Evolutionary conservation across 2,888 invertebrate species (phyloP), one percentile per base, ranked within the genome.

Genomic region (Caenorhabditis becei): DNA sequence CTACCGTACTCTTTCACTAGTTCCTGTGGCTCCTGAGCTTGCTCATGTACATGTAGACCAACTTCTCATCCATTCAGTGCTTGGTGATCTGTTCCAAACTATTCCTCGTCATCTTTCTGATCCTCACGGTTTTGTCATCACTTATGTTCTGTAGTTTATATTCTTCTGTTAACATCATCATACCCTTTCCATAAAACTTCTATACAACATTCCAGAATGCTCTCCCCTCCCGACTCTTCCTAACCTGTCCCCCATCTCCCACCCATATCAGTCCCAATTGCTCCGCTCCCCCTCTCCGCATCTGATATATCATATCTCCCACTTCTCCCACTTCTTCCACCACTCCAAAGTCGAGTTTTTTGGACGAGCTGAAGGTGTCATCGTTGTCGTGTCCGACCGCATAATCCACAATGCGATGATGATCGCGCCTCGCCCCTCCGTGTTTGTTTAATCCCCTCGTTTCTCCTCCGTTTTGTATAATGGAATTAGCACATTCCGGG

Each of bases 361-460:
- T 16, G 18, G 18, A 47, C 47, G 47, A 47, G 47, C n/a, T 4
- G 28, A 49, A 59, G 51, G 59, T 70, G 59, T 58, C 47, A 47
- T 18, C 47, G 56, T 69, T 28, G 69, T 67, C 51, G 26, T 32
- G 53, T 59, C 59, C 35, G 47, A 51, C 69, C 53, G 37, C 62
- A 56, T 72, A 72, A 72, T 72, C 72, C 72, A 63, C 63, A 63
- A 63, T 44, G 59, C 44, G 66, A 67, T 37, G 53, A 62, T 61
- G 70, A 71, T 69, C 69, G 70, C 53, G 44, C 49, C 44, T 28
- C 37, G n/a, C 47, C 63, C 24, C 44, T 63, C 59, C 61, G 61
- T 75, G 66, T 75, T 75, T 75, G 66, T 75, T 75, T 75, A 66
- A 75, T 66, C 75, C 66, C 32, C 74, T 47, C 47, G 47, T 47